Percentiles rank a stretch among this genome's conserved stretches.
Conservation (phyloP, 2,113 vertebrate genomes). For the Pterocles burchelli region DNA sequence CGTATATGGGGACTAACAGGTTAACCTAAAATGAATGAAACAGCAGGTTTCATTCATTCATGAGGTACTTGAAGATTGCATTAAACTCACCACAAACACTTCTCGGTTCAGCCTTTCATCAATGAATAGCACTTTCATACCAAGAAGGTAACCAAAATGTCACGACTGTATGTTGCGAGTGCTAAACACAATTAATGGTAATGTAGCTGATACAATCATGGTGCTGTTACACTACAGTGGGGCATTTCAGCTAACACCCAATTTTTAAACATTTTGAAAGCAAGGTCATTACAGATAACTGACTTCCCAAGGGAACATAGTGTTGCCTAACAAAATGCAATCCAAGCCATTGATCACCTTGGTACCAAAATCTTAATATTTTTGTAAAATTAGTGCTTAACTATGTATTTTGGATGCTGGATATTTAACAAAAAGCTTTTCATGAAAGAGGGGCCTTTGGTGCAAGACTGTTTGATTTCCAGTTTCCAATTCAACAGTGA, state of each 20-base stretch:
- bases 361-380: neutral
- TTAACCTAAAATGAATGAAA: neutral
- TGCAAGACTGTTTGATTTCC: neutral
- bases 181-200: neutral
- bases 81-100: neutral
- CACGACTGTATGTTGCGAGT: fast-evolving
- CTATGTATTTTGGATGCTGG: neutral
- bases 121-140: neutral
- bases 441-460: neutral
- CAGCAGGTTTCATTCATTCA: neutral
- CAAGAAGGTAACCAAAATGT: neutral
- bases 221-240: neutral
- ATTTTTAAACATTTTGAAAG: neutral
- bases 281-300: neutral
- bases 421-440: neutral
- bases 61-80: neutral
- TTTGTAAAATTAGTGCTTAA: neutral
- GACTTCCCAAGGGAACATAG: neutral
- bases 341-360: neutral
- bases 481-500: neutral
- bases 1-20: neutral
- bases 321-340: neutral
- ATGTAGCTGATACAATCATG: neutral
- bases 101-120: neutral
- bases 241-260: neutral